A percentile compares a stretch with the other conserved stretches of the same genome.
Conservation (phyloP, 2,797 vertebrate genomes). For the Sebastes itinus region DNA sequence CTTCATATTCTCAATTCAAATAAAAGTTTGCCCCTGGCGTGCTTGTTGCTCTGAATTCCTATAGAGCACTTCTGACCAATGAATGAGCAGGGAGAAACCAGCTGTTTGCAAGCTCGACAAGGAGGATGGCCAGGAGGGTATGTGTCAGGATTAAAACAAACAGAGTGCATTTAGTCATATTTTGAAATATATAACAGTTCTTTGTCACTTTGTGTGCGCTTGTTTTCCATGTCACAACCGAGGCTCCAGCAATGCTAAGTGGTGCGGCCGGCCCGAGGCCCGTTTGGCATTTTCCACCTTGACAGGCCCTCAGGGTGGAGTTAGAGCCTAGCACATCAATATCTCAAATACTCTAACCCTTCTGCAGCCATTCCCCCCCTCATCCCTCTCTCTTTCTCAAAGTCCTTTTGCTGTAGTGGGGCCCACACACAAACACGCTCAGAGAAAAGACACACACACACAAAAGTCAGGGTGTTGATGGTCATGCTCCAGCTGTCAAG, state of each 20-base stretch:
- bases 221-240: constrained; percentile 18
- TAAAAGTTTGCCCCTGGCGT: background rate
- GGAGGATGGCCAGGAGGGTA: too few species aligned
- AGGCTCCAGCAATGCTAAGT: constrained; percentile 48
- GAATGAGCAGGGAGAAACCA: too few species aligned
- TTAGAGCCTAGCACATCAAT: constrained; percentile 70
- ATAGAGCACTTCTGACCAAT: too few species aligned
- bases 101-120: background rate
- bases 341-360: constrained; percentile 65
- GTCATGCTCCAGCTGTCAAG: constrained; percentile 69
- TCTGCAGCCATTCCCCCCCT: constrained; percentile 25
- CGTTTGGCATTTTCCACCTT: constrained; percentile 65
- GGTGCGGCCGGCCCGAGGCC: constrained; percentile 38
- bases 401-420: constrained; percentile 46
- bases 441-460: background rate
- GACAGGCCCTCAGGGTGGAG: constrained; percentile 68
- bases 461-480: constrained; percentile 44
- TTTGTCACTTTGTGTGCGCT: background rate
- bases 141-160: too few species aligned
- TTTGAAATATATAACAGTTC: background rate
- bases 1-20: background rate
- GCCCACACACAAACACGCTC: constrained; percentile 14
- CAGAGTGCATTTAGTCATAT: background rate
- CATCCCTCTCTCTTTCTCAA: constrained; percentile 38
- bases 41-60: background rate